Percentiles rank a stretch among this genome's conserved stretches.
Conservation (phyloP, 2,113 vertebrate genomes). For the Misgurnus mizolepis region DNA sequence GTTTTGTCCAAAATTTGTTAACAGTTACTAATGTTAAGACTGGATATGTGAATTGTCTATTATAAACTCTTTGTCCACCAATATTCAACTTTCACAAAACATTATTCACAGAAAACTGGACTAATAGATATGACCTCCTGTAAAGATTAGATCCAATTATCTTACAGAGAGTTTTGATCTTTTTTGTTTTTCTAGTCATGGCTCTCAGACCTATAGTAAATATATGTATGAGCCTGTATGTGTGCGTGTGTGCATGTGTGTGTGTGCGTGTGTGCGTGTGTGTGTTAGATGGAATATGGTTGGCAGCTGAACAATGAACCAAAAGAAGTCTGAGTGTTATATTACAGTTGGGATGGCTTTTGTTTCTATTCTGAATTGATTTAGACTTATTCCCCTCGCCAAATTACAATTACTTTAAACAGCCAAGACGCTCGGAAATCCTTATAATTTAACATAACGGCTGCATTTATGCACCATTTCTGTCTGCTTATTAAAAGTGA, state of each 20-base stretch:
- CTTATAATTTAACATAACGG: slow-evolving; percentile 19
- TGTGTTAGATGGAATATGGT: slow-evolving; percentile 24
- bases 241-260: background rate
- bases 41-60: no score
- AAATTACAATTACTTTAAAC: slow-evolving; percentile 38
- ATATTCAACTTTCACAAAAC: background rate
- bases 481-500: slow-evolving; percentile 43
- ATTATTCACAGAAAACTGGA: no score
- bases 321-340: background rate
- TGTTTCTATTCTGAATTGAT: slow-evolving; percentile 1
- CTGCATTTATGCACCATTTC: slow-evolving; percentile 31
- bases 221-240: background rate
- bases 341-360: background rate
- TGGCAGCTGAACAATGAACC: background rate
- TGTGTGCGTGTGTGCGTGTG: no score
- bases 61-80: background rate
- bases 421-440: slow-evolving; percentile 1
- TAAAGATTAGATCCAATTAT: no score
- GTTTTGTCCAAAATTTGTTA: background rate
- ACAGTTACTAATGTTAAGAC: no score
- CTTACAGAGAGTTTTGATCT: background rate
- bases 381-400: background rate
- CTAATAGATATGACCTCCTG: no score
- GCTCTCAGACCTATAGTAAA: background rate
- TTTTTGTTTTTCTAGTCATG: slow-evolving; percentile 3